phyloP scores from a whole-genome alignment of 2,888 invertebrate genomes.

The Noctuana brunneofusca region DNA sequence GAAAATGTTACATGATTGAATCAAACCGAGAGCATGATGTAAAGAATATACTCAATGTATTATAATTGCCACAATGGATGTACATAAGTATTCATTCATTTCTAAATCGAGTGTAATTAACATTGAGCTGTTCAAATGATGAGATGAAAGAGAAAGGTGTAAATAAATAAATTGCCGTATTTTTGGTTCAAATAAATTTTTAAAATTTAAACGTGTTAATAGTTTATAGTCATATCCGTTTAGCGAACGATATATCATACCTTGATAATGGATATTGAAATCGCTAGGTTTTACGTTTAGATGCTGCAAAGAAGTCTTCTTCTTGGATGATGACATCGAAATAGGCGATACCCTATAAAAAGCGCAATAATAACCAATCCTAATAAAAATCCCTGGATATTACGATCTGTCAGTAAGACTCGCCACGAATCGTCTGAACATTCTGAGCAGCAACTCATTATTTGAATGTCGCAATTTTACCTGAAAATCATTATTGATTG shows the following conservation, averaged over 20 bases:
- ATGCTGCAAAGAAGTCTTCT: conserved; percentile 41
- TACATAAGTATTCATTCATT: neutral
- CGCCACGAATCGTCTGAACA: conserved; percentile 47
- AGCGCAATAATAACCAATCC: conserved; percentile 45
- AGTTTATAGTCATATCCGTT: too few species aligned
- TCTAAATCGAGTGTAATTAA: neutral
- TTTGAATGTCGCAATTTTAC: conserved; percentile 24
- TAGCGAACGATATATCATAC: neutral
- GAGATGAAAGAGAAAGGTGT: neutral
- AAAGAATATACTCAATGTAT: conserved; percentile 14
- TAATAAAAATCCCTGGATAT: conserved; percentile 45
- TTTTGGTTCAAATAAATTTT: conserved; percentile 4
- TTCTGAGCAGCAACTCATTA: conserved; percentile 54
- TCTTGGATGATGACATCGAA: conserved; percentile 49
- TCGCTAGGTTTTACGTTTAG: neutral
- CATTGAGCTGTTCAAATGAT: neutral
- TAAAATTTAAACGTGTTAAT: neutral
- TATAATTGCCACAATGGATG: neutral
- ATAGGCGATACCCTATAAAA: conserved; percentile 51
- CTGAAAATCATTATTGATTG: conserved; percentile 1
- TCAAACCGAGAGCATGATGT: neutral
- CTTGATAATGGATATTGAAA: neutral
- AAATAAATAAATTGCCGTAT: neutral
- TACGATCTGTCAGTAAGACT: conserved; percentile 47
- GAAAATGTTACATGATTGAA: conserved; percentile 49